phyloP scores from a whole-genome alignment of 2,113 vertebrate genomes.

The Myxocyprinus asiaticus region DNA sequence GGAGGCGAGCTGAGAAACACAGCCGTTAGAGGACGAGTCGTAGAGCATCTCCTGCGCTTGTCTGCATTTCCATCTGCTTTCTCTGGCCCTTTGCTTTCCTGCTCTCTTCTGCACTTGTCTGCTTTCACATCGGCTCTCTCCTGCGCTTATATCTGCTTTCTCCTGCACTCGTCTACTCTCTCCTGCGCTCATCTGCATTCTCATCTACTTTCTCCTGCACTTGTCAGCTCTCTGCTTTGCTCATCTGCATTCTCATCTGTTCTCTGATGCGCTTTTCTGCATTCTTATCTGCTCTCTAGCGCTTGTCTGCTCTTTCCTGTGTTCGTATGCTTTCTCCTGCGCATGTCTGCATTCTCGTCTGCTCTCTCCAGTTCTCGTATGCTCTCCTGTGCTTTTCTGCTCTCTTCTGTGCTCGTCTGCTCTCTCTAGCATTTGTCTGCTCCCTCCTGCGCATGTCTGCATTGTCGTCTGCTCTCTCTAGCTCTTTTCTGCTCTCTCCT shows the following conservation, averaged over 20 bases:
- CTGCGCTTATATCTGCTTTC: background rate
- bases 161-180: too few relatives aligned
- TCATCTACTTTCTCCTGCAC: constrained; percentile 2
- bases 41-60: constrained; percentile 17
- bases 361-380: too few relatives aligned
- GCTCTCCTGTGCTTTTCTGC: too few relatives aligned
- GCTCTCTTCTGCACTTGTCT: background rate
- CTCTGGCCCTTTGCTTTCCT: too few relatives aligned
- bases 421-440: background rate
- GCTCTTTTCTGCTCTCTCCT: background rate
- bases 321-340: too few relatives aligned
- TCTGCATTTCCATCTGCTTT: too few relatives aligned
- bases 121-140: background rate
- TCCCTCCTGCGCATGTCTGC: background rate
- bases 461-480: background rate
- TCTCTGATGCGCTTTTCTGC: too few relatives aligned
- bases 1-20: constrained; percentile 72
- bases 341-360: background rate
- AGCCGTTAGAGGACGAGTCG: constrained; percentile 58
- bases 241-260: background rate
- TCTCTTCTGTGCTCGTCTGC: background rate
- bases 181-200: too few relatives aligned
- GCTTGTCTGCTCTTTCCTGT: too few relatives aligned
- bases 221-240: background rate
- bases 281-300: background rate